Evolutionary conservation across 2,797 vertebrate species (phyloP), one percentile per base, ranked within the genome.

Genomic region (Sternarchorhynchus goeldii): DNA sequence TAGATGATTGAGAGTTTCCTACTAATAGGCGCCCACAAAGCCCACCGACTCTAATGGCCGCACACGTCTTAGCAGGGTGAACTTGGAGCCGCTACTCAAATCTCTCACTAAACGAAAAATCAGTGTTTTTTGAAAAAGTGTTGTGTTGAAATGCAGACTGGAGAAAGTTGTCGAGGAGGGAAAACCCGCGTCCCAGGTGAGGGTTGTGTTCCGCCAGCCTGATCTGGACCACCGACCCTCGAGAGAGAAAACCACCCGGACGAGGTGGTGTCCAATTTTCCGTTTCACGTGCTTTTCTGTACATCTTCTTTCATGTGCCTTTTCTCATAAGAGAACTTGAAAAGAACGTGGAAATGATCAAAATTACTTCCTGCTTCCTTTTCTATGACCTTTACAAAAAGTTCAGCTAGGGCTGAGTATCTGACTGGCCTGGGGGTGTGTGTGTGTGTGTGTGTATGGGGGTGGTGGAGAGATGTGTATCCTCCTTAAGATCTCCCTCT

Each of bases 1-100:
- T 81, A 77, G n/a, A 85, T 92, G 89, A 92, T 89, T 85, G 90
- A 92, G 90, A 81, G 88, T 88, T 90, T 92, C 89, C 87, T 89
- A 87, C 84, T 86, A 76, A 80, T 76, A 89, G 88, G 88, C 81
- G 86, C 77, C 73, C 66, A 73, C 73, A 73, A 76, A 74, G 75
- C 60, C 83, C 85, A 82, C 84, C 84, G 72, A 81, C 85, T 87
- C 84, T 57, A 50, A 84, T 87, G 82, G 84, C 82, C 78, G 69
- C 59, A 62, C 77, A 64, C 76, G 75, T 59, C 64, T 14, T 70
- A 73, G 41, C 82, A 87, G 78, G 25, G 74, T 84, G 81, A 77
- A 73, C 45, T 29, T 53, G 55, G 16, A 56, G 31, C 7, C 29
- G 71, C 56, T 25, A 64, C 29, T 76, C 45, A 34, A 39, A 29